A percentile compares a stretch with the other conserved stretches of the same genome.
phyloP scores from a whole-genome alignment of 1,140 invertebrate species.

The Oreohelix idahoensis region DNA sequence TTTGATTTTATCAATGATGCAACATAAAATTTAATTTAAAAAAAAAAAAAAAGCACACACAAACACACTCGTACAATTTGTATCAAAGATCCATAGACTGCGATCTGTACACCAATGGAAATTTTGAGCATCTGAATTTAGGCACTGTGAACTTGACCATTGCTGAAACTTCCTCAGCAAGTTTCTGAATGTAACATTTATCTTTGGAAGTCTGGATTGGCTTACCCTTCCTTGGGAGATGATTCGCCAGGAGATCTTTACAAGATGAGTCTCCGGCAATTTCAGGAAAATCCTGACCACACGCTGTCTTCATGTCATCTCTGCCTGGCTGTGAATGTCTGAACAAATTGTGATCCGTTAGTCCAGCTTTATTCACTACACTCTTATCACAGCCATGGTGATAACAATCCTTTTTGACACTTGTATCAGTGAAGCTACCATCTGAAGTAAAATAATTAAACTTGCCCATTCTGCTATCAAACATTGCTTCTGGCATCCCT shows the following conservation, averaged over 20 bases:
- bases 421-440: background rate
- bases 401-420: background rate
- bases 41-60: too few relatives aligned
- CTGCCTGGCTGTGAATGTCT: background rate
- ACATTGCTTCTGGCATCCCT: background rate
- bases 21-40: too few relatives aligned
- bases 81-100: background rate
- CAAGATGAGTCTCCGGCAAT: too few relatives aligned
- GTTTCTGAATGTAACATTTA: background rate
- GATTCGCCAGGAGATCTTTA: background rate
- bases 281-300: background rate
- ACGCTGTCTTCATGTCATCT: background rate
- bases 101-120: background rate
- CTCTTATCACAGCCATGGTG: background rate
- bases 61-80: too few relatives aligned
- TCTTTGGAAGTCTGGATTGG: background rate
- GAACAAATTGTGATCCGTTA: background rate
- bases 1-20: too few relatives aligned
- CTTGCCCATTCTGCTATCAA: background rate
- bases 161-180: background rate
- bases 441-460: background rate
- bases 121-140: background rate
- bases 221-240: background rate
- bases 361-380: background rate
- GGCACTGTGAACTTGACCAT: background rate